Conservation (phyloP, 2,888 invertebrate species). For the Adelognathus sp. region DNA sequence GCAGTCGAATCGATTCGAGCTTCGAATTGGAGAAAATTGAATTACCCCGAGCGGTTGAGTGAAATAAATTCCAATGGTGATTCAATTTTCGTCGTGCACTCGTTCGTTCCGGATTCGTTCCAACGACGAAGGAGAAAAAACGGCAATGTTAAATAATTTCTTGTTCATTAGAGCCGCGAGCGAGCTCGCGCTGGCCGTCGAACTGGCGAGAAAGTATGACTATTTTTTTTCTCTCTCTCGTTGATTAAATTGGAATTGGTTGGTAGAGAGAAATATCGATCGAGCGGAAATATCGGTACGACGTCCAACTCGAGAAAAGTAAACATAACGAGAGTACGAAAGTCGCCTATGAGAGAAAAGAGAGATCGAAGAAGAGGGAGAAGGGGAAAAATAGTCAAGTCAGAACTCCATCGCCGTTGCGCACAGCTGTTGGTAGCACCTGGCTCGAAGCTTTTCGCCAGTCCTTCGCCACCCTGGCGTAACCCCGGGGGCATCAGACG, state of each 20-base stretch:
- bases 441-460: slow-evolving; percentile 51
- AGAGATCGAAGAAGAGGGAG: background rate
- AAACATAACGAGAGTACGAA: background rate
- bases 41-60: background rate
- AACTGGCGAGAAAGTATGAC: slow-evolving; percentile 31
- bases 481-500: slow-evolving; percentile 19
- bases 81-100: background rate
- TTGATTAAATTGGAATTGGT: background rate
- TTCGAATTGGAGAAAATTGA: background rate
- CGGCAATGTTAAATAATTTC: background rate
- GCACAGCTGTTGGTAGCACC: slow-evolving; percentile 60
- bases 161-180: background rate
- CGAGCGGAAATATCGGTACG: background rate
- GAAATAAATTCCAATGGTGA: background rate
- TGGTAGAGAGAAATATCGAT: background rate
- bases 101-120: slow-evolving; percentile 5
- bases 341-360: background rate
- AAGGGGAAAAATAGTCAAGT: background rate
- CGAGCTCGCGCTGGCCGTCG: background rate
- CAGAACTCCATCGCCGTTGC: slow-evolving; percentile 25
- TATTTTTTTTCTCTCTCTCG: background rate
- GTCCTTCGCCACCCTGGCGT: background rate
- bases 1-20: background rate
- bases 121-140: slow-evolving; percentile 10
- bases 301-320: background rate